Percentiles rank a stretch among this genome's conserved stretches.
Conservation (phyloP, 1,140 invertebrate species). For the Gonioctena quinquepunctata region DNA sequence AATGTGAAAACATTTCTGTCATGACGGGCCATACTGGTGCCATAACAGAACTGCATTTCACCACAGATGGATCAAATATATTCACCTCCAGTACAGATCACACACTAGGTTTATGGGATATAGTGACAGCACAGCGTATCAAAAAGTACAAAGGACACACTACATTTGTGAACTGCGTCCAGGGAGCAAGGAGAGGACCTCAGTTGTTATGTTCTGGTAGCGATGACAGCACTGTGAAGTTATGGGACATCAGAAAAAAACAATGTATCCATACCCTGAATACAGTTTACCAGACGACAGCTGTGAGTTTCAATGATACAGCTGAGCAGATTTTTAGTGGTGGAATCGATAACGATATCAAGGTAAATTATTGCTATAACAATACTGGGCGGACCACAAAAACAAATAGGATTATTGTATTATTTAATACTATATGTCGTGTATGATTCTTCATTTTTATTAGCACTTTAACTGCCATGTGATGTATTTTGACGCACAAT, state of each 20-base stretch:
- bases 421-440: too few species aligned
- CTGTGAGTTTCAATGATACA: constrained; percentile 95
- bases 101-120: constrained; percentile 94
- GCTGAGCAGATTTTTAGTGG: constrained; percentile 88
- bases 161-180: constrained; percentile 86
- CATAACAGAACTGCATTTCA: constrained; percentile 94
- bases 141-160: constrained; percentile 90
- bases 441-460: too few species aligned
- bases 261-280: constrained; percentile 79
- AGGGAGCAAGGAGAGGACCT: constrained; percentile 82
- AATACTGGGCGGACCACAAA: too few species aligned
- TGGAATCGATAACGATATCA: constrained; percentile 97
- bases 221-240: constrained; percentile 91
- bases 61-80: constrained; percentile 88
- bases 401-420: too few species aligned
- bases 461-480: too few species aligned
- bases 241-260: constrained; percentile 89
- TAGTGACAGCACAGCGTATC: constrained; percentile 81
- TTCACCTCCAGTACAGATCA: constrained; percentile 94
- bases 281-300: constrained; percentile 82
- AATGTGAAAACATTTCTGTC: constrained; percentile 95
- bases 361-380: constrained; percentile 63
- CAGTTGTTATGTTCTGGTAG: constrained; percentile 89
- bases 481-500: too few species aligned
- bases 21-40: constrained; percentile 96